Conservation (phyloP, 2,113 vertebrate species). For the Microcebus lehilahytsara region DNA sequence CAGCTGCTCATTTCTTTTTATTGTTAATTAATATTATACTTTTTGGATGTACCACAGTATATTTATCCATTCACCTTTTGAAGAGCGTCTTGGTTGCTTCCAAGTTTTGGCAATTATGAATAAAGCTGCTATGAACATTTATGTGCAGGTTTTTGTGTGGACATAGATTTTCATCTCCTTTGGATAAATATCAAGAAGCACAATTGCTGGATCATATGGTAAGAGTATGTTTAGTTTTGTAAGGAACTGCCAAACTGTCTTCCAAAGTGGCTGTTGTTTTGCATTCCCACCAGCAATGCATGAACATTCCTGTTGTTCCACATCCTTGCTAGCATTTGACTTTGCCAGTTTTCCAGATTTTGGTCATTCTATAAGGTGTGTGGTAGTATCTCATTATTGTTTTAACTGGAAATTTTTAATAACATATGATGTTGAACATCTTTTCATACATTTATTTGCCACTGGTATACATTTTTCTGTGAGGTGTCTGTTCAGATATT, state of each 20-base stretch:
- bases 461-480: background rate
- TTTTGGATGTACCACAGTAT: background rate
- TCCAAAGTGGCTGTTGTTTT: background rate
- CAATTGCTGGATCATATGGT: background rate
- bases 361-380: background rate
- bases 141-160: background rate
- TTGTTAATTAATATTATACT: background rate
- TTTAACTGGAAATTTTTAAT: background rate
- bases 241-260: background rate
- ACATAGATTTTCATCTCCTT: background rate
- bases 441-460: background rate
- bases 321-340: background rate
- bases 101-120: background rate
- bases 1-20: background rate
- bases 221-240: background rate
- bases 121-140: background rate
- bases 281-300: background rate
- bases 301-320: background rate
- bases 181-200: background rate
- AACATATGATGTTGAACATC: background rate
- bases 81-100: background rate
- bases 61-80: background rate
- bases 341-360: background rate
- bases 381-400: background rate
- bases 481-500: background rate